Percentiles rank a stretch among this genome's conserved stretches.
These are phyloP conservation scores for Phania funesta DNA, from an alignment of 2,888 invertebrate genomes.

Conservation along the genomic window DNA sequence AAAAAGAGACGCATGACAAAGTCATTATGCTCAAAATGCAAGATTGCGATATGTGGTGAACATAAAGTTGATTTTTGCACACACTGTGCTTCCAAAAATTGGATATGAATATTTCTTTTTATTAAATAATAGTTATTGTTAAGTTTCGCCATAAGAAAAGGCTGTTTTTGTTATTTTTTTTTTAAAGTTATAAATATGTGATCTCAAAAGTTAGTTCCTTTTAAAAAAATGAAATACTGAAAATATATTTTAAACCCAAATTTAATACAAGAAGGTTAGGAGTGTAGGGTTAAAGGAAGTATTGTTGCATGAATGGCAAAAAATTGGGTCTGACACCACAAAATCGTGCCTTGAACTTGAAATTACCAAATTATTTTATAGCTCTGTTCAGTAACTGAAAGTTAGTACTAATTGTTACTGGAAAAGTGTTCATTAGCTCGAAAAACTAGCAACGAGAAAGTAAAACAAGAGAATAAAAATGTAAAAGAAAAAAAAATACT, in stretches of 20 bases:
- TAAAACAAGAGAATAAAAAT: no score
- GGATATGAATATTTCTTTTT: not conserved
- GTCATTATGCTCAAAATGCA: conserved; percentile 7
- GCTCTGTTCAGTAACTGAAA: no score
- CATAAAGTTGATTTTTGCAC: conserved; percentile 17
- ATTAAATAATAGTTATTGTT: not conserved
- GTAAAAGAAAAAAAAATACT: no score
- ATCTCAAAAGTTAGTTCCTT: not conserved
- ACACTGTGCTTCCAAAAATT: not conserved
- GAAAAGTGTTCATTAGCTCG: no score
- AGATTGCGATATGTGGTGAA: not conserved
- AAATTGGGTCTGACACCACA: no score
- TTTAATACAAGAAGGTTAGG: no score
- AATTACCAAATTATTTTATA: no score
- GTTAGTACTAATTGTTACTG: no score
- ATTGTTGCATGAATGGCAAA: no score
- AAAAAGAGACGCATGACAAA: conserved; percentile 1
- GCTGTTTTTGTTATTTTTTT: not conserved
- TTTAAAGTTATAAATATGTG: not conserved
- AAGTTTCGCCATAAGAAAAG: not conserved
- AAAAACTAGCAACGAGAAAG: no score
- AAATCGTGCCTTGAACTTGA: no score
- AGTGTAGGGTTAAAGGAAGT: no score
- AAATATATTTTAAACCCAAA: not conserved
- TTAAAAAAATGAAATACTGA: not conserved